Conservation (phyloP, 2,888 invertebrate species). For the Tetanocera ferruginea region DNA sequence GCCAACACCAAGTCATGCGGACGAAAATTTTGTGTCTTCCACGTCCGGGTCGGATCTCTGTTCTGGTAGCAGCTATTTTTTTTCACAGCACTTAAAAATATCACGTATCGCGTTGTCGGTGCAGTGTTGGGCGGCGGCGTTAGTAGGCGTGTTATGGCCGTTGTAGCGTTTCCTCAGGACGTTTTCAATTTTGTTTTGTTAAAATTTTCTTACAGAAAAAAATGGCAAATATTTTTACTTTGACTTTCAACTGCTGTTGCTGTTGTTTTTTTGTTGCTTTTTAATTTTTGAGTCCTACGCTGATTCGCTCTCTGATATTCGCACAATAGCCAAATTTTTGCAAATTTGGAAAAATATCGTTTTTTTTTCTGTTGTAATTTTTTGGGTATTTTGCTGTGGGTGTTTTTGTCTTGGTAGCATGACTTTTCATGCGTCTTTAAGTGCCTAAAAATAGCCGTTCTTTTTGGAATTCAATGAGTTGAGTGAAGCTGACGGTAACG, state of each 20-base stretch:
- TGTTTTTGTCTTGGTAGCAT: neutral
- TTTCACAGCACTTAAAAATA: conserved; percentile 36
- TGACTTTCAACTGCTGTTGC: neutral
- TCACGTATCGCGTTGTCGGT: conserved; percentile 25
- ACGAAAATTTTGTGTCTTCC: neutral
- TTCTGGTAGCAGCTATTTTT: neutral
- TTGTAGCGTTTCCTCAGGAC: conserved; percentile 12
- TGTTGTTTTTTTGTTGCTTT: neutral
- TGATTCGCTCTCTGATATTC: conserved; percentile 28
- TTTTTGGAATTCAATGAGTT: too few relatives aligned
- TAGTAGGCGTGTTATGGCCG: neutral
- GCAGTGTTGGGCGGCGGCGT: neutral
- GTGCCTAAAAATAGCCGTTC: too few relatives aligned
- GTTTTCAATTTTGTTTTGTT: conserved; percentile 1
- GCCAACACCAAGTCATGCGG: neutral
- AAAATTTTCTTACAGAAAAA: neutral
- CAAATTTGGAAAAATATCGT: neutral
- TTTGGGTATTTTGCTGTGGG: neutral
- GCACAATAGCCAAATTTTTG: neutral
- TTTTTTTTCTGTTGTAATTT: neutral
- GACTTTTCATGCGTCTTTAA: too few relatives aligned
- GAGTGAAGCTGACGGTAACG: neutral
- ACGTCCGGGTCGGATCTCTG: neutral
- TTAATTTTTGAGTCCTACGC: neutral
- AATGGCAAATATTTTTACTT: conserved; percentile 11